These are phyloP conservation scores for Hetaerina titia DNA, from an alignment of 2,888 invertebrate species.

Conservation along the genomic window DNA sequence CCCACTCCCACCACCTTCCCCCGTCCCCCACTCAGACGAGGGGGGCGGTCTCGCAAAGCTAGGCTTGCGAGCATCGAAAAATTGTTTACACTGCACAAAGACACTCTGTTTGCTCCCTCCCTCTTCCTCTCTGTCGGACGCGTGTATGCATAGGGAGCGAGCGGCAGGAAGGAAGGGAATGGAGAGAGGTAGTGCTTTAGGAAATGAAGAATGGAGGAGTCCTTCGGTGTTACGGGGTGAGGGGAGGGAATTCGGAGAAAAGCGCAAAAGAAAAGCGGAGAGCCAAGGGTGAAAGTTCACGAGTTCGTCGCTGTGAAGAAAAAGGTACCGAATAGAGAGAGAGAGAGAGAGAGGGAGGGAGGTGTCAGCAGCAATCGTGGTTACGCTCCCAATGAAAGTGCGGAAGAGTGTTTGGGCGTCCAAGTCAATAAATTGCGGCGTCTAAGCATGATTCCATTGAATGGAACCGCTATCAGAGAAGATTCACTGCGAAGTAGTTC, in stretches of 20 bases:
- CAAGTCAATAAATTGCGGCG: too few species aligned
- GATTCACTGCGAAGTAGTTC: too few species aligned
- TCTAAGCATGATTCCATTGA: too few species aligned
- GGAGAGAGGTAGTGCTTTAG: conserved; percentile 5
- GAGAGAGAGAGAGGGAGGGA: too few species aligned
- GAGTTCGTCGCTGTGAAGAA: not conserved
- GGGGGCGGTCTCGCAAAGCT: not conserved
- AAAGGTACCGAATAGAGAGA: not conserved
- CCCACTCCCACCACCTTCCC: not conserved
- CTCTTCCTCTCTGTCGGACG: not conserved
- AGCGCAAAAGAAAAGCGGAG: not conserved
- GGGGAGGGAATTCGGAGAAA: not conserved
- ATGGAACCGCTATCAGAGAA: too few species aligned
- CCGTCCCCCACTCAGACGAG: not conserved
- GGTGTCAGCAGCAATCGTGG: too few species aligned
- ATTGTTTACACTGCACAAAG: conserved; percentile 24
- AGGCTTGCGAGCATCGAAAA: not conserved
- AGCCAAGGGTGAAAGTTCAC: not conserved
- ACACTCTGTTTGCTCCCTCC: conserved; percentile 1
- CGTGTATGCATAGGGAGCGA: not conserved
- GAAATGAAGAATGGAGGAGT: conserved; percentile 1
- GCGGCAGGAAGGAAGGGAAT: not conserved
- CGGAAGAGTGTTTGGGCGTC: too few species aligned
- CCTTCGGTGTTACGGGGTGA: not conserved
- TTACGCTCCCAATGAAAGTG: too few species aligned